These are phyloP conservation scores for Aphaenogaster rudis DNA, from an alignment of 1,140 invertebrate genomes.

Conservation along the genomic window DNA sequence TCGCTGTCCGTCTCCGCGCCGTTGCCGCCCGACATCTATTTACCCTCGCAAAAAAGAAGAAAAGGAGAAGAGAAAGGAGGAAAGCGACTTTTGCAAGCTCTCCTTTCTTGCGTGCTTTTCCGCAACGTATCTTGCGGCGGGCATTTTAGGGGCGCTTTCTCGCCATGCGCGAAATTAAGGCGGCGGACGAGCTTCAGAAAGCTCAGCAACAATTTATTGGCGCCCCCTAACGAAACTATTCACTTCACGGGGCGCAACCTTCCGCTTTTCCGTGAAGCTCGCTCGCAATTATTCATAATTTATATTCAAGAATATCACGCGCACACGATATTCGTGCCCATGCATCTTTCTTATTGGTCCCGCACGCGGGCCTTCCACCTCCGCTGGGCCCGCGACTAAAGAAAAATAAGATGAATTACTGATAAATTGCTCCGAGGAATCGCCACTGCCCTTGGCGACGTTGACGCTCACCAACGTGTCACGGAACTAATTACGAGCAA, in stretches of 20 bases:
- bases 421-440: conserved; percentile 69
- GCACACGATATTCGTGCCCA: conserved; percentile 66
- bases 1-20: not conserved
- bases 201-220: conserved; percentile 69
- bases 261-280: conserved; percentile 28
- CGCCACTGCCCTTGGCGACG: conserved; percentile 7
- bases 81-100: not conserved
- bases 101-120: not conserved
- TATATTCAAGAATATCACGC: conserved; percentile 67
- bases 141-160: conserved; percentile 47
- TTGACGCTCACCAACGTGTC: conserved; percentile 59
- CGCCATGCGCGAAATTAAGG: conserved; percentile 56
- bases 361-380: not conserved
- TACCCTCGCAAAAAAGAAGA: not conserved
- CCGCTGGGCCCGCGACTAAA: not conserved
- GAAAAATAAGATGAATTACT: conserved; percentile 71
- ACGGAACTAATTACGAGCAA: conserved; percentile 72
- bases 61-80: not conserved
- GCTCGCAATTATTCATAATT: conserved; percentile 74
- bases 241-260: conserved; percentile 51
- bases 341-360: conserved; percentile 68
- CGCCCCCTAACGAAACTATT: conserved; percentile 72
- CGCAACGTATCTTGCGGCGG: conserved; percentile 18
- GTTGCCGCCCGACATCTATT: not conserved
- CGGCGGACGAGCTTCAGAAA: conserved; percentile 31